A percentile compares a stretch with the other conserved stretches of the same genome.
These are phyloP conservation scores for Drosophila truncata DNA, from an alignment of 1,140 invertebrate genomes.

Conservation along the genomic window DNA sequence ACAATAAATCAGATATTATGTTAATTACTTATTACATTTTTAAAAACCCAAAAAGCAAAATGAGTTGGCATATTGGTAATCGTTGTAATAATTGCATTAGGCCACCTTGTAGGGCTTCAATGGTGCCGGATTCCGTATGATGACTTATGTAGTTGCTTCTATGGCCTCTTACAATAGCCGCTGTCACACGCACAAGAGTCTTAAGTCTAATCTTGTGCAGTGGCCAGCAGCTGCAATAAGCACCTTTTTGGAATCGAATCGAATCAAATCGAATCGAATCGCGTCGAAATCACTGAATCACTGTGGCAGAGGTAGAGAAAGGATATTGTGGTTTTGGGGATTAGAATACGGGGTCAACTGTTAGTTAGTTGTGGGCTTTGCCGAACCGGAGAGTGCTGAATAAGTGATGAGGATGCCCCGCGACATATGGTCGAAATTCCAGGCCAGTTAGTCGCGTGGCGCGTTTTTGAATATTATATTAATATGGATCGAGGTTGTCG, in stretches of 20 bases:
- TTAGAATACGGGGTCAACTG: background rate
- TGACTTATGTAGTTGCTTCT: slow-evolving; percentile 79
- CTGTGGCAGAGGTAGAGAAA: background rate
- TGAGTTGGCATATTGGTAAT: background rate
- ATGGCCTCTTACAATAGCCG: slow-evolving; percentile 94
- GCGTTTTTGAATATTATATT: slow-evolving; percentile 65
- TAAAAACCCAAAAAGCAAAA: background rate
- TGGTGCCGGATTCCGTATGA: background rate
- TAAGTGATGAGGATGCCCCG: slow-evolving; percentile 61
- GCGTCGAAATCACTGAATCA: slow-evolving; percentile 21
- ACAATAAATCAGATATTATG: background rate
- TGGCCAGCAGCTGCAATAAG: slow-evolving; percentile 97
- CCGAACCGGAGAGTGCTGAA: slow-evolving; percentile 44
- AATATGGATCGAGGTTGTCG: slow-evolving; percentile 17
- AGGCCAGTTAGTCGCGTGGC: background rate
- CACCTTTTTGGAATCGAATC: slow-evolving; percentile 85
- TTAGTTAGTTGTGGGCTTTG: slow-evolving; percentile 11
- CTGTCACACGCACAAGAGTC: slow-evolving; percentile 99
- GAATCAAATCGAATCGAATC: background rate
- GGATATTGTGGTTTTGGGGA: background rate
- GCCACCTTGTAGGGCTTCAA: slow-evolving; percentile 9
- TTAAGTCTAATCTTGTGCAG: slow-evolving; percentile 96
- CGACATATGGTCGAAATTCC: slow-evolving; percentile 71
- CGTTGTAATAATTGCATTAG: slow-evolving; percentile 19
- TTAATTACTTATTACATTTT: background rate